Conservation (phyloP, 2,888 invertebrate species). For the Eupithecia vulgata region DNA sequence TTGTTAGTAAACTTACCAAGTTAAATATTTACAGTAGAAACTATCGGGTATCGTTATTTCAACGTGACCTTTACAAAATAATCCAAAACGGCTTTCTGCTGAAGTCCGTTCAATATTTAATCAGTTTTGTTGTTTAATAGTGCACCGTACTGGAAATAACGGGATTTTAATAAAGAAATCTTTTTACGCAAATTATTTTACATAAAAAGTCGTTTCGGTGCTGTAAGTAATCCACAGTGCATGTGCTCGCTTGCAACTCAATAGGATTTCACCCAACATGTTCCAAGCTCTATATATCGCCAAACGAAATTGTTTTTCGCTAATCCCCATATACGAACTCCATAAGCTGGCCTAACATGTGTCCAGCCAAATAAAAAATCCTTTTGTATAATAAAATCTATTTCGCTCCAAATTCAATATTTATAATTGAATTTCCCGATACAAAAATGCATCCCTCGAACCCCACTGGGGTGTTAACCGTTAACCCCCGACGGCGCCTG, state of each 20-base stretch:
- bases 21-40: constrained; percentile 20
- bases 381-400: constrained; percentile 32
- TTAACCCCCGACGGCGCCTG: constrained; percentile 30
- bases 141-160: not conserved
- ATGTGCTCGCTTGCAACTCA: constrained; percentile 4
- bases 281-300: constrained; percentile 6
- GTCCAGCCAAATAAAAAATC: constrained; percentile 22
- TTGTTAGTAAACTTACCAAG: constrained; percentile 2
- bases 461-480: constrained; percentile 26
- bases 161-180: not conserved
- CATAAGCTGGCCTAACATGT: constrained; percentile 28
- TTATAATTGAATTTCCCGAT: constrained; percentile 43
- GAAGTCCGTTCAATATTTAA: not conserved
- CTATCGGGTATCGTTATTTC: constrained; percentile 7
- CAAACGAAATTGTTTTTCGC: constrained; percentile 23
- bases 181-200: not conserved
- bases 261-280: constrained; percentile 8
- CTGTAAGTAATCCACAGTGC: not conserved
- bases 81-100: not conserved
- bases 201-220: not conserved
- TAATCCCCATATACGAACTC: constrained; percentile 23
- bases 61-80: constrained; percentile 3
- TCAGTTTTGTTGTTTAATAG: not conserved
- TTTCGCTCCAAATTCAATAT: constrained; percentile 23
- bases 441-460: constrained; percentile 54